Evolutionary conservation across 1,140 invertebrate species (phyloP).

Genomic region (Acromyrmex heyeri): DNA sequence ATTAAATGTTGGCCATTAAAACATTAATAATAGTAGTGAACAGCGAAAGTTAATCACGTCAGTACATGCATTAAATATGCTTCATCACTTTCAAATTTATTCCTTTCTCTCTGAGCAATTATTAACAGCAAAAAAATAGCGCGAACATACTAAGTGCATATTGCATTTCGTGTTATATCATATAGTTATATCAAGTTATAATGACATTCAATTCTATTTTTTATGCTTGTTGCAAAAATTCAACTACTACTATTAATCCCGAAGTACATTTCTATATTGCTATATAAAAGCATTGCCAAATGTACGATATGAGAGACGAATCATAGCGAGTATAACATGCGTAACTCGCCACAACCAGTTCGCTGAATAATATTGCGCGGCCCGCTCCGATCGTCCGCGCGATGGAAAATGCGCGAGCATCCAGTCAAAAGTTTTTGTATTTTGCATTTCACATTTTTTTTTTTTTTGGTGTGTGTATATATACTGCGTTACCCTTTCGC

Average conservation of each 20-base stretch:
- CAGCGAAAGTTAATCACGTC: not conserved
- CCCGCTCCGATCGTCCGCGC: slow-evolving; percentile 39
- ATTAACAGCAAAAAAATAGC: not conserved
- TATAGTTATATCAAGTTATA: not conserved
- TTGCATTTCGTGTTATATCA: not conserved
- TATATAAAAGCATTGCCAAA: slow-evolving; percentile 29
- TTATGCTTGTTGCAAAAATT: slow-evolving; percentile 44
- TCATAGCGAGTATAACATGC: slow-evolving; percentile 43
- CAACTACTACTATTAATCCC: not conserved
- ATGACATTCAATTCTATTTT: slow-evolving; percentile 11
- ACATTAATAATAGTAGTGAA: not conserved
- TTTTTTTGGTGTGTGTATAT: not conserved
- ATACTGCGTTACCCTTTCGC: slow-evolving; percentile 40
- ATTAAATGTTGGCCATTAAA: slow-evolving; percentile 23
- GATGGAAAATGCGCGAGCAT: slow-evolving; percentile 52
- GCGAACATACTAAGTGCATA: not conserved
- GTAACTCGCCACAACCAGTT: slow-evolving; percentile 46
- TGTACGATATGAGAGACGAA: slow-evolving; percentile 36
- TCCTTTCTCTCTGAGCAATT: not conserved
- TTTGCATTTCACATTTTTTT: slow-evolving; percentile 60
- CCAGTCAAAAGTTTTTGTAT: slow-evolving; percentile 63
- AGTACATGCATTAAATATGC: not conserved
- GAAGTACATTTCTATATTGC: not conserved
- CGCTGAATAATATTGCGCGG: slow-evolving; percentile 45
- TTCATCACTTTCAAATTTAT: slow-evolving; percentile 10